A percentile compares a stretch with the other conserved stretches of the same genome.
These are phyloP conservation scores for Callyntrura sp. DNA, from an alignment of 2,888 invertebrate genomes.

Conservation along the genomic window DNA sequence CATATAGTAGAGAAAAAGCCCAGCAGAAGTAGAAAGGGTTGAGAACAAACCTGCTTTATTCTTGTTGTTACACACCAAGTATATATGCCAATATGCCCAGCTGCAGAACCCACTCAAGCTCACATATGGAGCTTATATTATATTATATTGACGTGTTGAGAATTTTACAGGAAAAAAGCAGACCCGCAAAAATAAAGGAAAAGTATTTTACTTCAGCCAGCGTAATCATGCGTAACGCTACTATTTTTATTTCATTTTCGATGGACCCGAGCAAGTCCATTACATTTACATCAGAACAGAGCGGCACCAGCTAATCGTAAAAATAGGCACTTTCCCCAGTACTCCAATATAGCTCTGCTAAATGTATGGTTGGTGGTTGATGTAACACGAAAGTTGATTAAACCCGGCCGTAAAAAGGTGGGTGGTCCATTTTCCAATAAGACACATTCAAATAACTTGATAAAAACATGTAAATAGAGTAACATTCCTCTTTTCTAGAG, in stretches of 20 bases:
- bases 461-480: slow-evolving; percentile 11
- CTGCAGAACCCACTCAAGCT: background rate
- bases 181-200: background rate
- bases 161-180: slow-evolving; percentile 1
- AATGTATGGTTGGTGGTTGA: too few species aligned
- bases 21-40: background rate
- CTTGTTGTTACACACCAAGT: background rate
- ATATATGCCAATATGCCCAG: background rate
- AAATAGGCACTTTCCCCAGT: background rate
- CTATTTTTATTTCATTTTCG: slow-evolving; percentile 17
- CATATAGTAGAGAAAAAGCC: slow-evolving; percentile 12
- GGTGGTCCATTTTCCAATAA: slow-evolving; percentile 23
- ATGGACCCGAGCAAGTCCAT: slow-evolving; percentile 15
- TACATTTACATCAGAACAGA: background rate
- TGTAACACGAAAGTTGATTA: slow-evolving; percentile 34
- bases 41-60: background rate
- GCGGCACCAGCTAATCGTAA: slow-evolving; percentile 18
- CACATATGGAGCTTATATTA: slow-evolving; percentile 1
- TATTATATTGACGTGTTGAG: slow-evolving; percentile 32
- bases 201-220: background rate
- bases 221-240: slow-evolving; percentile 24
- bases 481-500: background rate
- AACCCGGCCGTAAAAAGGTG: slow-evolving; percentile 19
- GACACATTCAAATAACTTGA: background rate
- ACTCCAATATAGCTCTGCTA: too few species aligned